phyloP scores from a whole-genome alignment of 2,888 invertebrate genomes.

The Bombyx huttoni region DNA sequence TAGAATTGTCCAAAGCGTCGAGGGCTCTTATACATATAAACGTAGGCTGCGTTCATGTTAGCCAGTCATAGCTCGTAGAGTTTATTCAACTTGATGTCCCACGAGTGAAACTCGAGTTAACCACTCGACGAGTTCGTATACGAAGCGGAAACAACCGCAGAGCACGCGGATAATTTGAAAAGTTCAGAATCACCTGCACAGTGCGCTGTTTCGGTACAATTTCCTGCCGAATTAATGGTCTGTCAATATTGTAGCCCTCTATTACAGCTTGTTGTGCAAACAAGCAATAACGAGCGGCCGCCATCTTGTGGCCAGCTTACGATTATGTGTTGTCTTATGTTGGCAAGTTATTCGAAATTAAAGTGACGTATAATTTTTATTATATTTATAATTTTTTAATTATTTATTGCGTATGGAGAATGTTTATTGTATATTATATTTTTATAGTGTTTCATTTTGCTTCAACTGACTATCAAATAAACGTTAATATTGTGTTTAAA shows the following conservation, averaged over 20 bases:
- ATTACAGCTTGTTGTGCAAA: slow-evolving; percentile 64
- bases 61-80: slow-evolving; percentile 17
- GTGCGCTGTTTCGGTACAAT: slow-evolving; percentile 63
- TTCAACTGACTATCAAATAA: too few relatives aligned
- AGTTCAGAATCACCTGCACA: slow-evolving; percentile 67
- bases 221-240: slow-evolving; percentile 70
- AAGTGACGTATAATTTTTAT: too few relatives aligned
- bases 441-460: too few relatives aligned
- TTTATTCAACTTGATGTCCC: slow-evolving; percentile 38
- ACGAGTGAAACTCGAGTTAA: slow-evolving; percentile 20
- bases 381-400: too few relatives aligned
- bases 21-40: slow-evolving; percentile 11
- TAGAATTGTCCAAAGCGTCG: slow-evolving; percentile 3
- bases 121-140: slow-evolving; percentile 25
- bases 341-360: too few relatives aligned
- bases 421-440: too few relatives aligned
- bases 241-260: slow-evolving; percentile 68
- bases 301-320: slow-evolving; percentile 57
- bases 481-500: too few relatives aligned
- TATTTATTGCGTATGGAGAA: too few relatives aligned
- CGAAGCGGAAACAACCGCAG: slow-evolving; percentile 51
- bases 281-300: slow-evolving; percentile 49
- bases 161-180: slow-evolving; percentile 68
- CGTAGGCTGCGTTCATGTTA: slow-evolving; percentile 9
- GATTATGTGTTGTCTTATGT: slow-evolving; percentile 15